Evolutionary conservation across 2,113 vertebrate genomes (phyloP).

Genomic region (Maccullochella peelii): DNA sequence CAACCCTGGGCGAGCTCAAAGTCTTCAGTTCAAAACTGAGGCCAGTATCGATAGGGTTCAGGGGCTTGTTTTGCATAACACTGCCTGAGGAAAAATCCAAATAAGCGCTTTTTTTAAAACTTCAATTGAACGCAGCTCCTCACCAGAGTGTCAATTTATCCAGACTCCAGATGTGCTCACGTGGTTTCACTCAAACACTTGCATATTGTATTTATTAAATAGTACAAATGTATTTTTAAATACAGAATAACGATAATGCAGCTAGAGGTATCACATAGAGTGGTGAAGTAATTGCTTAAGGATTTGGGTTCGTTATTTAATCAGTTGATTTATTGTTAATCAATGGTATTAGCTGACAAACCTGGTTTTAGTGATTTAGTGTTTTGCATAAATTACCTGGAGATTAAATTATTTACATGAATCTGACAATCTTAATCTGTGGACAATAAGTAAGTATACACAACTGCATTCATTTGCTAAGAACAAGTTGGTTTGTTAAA

Average conservation of each 20-base stretch:
- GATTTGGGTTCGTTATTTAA: conserved; percentile 60
- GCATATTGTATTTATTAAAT: conserved; percentile 25
- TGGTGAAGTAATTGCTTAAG: conserved; percentile 57
- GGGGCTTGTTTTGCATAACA: conserved; percentile 74
- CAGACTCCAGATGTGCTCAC: conserved; percentile 26
- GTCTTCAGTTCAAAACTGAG: conserved; percentile 63
- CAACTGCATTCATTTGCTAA: neutral
- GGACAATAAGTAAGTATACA: conserved; percentile 4
- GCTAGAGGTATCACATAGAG: conserved; percentile 30
- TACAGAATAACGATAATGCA: conserved; percentile 19
- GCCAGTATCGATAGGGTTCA: conserved; percentile 70
- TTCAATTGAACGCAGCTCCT: conserved; percentile 36
- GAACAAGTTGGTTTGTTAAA: neutral
- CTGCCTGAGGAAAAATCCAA: conserved; percentile 69
- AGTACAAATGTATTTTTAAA: conserved; percentile 48
- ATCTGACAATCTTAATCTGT: conserved; percentile 21
- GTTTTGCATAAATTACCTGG: conserved; percentile 37
- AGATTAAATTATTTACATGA: conserved; percentile 21
- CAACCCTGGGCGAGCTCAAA: conserved; percentile 59
- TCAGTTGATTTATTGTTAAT: conserved; percentile 58
- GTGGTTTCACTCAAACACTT: conserved; percentile 5
- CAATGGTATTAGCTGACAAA: conserved; percentile 51
- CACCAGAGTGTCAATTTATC: conserved; percentile 26
- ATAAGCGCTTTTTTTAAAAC: conserved; percentile 50
- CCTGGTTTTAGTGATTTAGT: conserved; percentile 27